Base-by-base conservation (phyloP, 2,888 invertebrate species). In the Dexiosoma caninum region DNA sequence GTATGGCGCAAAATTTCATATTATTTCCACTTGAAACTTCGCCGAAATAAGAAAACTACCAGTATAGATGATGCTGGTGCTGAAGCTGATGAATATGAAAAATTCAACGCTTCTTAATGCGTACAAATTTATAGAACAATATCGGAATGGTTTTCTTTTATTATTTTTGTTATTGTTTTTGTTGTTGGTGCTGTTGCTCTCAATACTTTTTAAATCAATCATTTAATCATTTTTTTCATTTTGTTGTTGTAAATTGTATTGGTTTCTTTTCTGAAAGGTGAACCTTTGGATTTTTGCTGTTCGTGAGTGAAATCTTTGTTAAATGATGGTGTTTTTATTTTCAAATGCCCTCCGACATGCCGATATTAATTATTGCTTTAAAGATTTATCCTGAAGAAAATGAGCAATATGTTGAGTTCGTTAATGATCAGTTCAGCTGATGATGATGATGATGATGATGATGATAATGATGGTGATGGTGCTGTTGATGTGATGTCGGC, bases 201-300 rank as follows among this genome's bases (percentile, higher is more conserved):
- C 72, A 75, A 75, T 72, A 60, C 70, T 75, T 71, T 75, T 67
- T n/a, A n/a, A 81, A 84, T 84, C 81, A 84, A 84, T 84, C 84
- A 84, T 82, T 83, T 76, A 81, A 83, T 82, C 83, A 83, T 64
- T 78, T 69, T 60, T 66, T 42, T 49, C 6, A 6, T 27, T 27
- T n/a, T n/a, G n/a, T n/a, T n/a, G n/a, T n/a, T n/a, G n/a, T n/a
- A n/a, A n/a, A n/a, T n/a, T n/a, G 14, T 72, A n/a, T 49, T 27
- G 19, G 42, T 19, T 8, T 42, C 30, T 42, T 12, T 8, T 42
- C 30, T 42, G 7, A 32, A 67, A 67, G 16, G 23, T 7, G 23
- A 57, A 57, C 55, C 44, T 69, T 44, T 44, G 4, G 21, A 32
- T 35, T 23, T 12, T 30, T 19, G 16, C 2, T 46, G 6, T 9